Evolutionary conservation across 2,797 vertebrate genomes (phyloP).

Genomic region (Erpetoichthys calabaricus): DNA sequence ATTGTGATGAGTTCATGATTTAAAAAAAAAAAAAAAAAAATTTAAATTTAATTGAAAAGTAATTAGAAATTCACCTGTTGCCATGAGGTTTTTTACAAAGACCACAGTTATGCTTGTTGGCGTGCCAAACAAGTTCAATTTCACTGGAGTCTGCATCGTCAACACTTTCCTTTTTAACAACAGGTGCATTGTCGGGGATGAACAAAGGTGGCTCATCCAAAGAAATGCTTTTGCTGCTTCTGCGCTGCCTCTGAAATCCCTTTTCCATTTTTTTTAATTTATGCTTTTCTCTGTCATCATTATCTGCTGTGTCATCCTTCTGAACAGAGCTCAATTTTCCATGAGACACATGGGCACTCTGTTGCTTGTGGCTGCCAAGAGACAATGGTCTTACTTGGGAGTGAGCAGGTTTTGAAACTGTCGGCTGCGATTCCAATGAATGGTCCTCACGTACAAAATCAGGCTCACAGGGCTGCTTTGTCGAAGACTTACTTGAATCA

Average conservation of each 20-base stretch:
- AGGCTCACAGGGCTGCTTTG: conserved; percentile 5
- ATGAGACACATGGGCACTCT: conserved; percentile 29
- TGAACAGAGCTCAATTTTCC: conserved; percentile 37
- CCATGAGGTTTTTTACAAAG: conserved; percentile 89
- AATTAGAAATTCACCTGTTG: conserved; percentile 64
- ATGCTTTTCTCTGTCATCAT: conserved; percentile 59
- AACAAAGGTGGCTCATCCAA: conserved; percentile 89
- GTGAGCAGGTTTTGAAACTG: conserved; percentile 24
- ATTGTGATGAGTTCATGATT: too few species aligned
- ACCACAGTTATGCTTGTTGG: conserved; percentile 77
- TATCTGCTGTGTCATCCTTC: conserved; percentile 53
- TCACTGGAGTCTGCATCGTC: conserved; percentile 48
- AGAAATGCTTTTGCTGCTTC: conserved; percentile 69
- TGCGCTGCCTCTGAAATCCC: conserved; percentile 67
- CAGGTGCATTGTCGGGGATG: conserved; percentile 91
- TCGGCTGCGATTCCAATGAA: conserved; percentile 41
- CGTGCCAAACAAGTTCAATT: conserved; percentile 71
- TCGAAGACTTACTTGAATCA: conserved; percentile 25
- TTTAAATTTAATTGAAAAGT: too few species aligned
- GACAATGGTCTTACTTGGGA: conserved; percentile 31
- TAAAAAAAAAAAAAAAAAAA: too few species aligned
- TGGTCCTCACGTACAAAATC: conserved; percentile 6
- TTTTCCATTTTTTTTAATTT: conserved; percentile 73
- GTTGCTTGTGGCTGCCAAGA: conserved; percentile 44
- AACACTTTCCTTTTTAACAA: conserved; percentile 60